Base-by-base conservation (phyloP, 1,140 invertebrate genomes). In the Leucophenga varia region DNA sequence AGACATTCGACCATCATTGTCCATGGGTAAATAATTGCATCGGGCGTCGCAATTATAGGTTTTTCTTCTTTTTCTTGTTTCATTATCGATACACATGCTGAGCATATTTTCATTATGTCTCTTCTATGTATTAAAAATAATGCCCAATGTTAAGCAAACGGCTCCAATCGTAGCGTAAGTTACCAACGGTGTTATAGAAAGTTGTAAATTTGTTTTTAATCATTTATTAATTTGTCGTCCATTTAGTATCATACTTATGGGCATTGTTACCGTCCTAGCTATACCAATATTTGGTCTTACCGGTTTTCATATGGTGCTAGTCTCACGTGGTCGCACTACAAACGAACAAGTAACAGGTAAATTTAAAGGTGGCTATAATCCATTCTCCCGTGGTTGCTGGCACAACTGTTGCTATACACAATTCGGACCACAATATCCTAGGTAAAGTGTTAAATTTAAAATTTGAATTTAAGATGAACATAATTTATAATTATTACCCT, bases 21-120 rank as follows among this genome's bases (percentile, higher is more conserved):
- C 97, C 97, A 42, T 99, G 97, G 97, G 92, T 99, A 56, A 98
- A 99, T 79, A 99, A 99, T 78, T 99, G 97, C 77, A 98, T 99
- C 67, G 97, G 97, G 42, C 85, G 95, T 54, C 84, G 96, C 57
- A 99, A 99, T 79, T 99, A 99, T 77, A 84, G 96, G 68, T 97
- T 95, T 78, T 98, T 98, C 81, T 97, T 97, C 80, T 92, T 97
- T 99, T 99, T 78, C 86, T 99, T 21, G 83, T 97, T 60, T 97
- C 94, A 45, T 81, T 99, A 22, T 94, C 91, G 64, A 82, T 96
- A 67, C 97, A 99, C 76, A 99, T 98, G 93, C 84, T 97, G 57
- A 91, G 90, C 76, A 95, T 99, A 76, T 97, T 98, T 79, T 83
- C 86, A 37, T 84, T 97, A 55, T 95, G 93, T 77, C 79, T 98